A percentile compares a stretch with the other conserved stretches of the same genome.
phyloP scores from a whole-genome alignment of 64 coral and sea anemone genomes.

The Pocillopora verrucosa region DNA sequence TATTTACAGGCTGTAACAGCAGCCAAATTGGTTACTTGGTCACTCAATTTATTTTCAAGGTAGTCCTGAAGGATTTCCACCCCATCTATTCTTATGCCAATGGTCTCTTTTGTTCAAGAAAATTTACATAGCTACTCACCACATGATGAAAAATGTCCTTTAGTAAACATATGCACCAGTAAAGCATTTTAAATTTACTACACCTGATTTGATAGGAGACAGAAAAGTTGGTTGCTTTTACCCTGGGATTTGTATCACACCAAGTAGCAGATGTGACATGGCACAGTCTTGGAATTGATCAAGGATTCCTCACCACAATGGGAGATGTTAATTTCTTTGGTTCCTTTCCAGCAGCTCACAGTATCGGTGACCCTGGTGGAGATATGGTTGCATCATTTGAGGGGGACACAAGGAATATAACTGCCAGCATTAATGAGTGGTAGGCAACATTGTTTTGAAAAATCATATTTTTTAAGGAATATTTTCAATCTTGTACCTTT shows the following conservation, averaged over 20 bases:
- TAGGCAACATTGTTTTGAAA: not conserved
- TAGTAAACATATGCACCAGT: no score
- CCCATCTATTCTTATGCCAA: no score
- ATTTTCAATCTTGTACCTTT: not conserved
- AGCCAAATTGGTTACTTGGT: no score
- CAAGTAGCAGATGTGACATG: constrained; percentile 96
- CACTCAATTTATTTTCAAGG: no score
- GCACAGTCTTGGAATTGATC: constrained; percentile 93
- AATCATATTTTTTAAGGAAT: no score
- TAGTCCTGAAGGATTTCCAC: no score
- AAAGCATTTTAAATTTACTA: no score
- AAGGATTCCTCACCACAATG: constrained; percentile 94
- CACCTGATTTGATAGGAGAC: constrained; percentile 55
- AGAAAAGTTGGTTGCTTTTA: constrained; percentile 93
- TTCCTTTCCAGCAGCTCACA: constrained; percentile 84
- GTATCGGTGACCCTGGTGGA: constrained; percentile 80
- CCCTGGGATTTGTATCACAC: constrained; percentile 93
- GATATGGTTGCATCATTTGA: constrained; percentile 94
- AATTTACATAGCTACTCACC: no score
- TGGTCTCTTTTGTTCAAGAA: no score
- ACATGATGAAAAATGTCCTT: no score
- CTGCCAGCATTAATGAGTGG: constrained; percentile 63
- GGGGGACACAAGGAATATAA: constrained; percentile 74
- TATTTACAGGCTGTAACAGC: no score
- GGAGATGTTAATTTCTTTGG: constrained; percentile 96